Evolutionary conservation across 2,113 vertebrate genomes (phyloP).

Genomic region (Columba livia): DNA sequence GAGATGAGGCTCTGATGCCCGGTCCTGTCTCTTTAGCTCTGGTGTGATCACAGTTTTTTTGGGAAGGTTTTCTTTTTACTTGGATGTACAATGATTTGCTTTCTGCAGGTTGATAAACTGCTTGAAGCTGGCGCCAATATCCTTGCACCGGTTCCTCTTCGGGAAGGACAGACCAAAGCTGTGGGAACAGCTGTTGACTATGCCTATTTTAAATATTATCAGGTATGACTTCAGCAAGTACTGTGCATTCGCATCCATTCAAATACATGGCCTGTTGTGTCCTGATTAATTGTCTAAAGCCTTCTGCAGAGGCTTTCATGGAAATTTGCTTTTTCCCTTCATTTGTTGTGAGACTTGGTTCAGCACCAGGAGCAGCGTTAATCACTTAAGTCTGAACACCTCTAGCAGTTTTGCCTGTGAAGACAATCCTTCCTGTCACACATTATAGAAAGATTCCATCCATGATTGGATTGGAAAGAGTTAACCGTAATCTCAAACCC

Average conservation of each 20-base stretch:
- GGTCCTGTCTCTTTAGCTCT: not conserved
- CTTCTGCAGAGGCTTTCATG: not conserved
- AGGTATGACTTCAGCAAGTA: not conserved
- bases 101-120: not conserved
- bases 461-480: not conserved
- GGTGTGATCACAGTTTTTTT: not conserved
- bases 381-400: not conserved
- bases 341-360: not conserved
- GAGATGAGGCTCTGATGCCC: not conserved
- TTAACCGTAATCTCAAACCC: not conserved
- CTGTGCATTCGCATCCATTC: not conserved
- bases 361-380: not conserved
- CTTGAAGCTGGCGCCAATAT: not conserved
- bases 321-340: not conserved
- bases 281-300: not conserved
- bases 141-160: not conserved
- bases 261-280: not conserved
- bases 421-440: not conserved
- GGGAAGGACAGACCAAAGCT: not conserved
- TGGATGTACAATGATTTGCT: not conserved
- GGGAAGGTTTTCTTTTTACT: not conserved
- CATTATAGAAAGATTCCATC: not conserved
- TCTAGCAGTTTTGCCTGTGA: not conserved
- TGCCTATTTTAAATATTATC: not conserved
- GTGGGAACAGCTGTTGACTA: not conserved